Percentiles rank a stretch among this genome's conserved stretches.
Evolutionary conservation across 2,797 vertebrate genomes (phyloP).

Genomic region (Graptemys geographica): DNA sequence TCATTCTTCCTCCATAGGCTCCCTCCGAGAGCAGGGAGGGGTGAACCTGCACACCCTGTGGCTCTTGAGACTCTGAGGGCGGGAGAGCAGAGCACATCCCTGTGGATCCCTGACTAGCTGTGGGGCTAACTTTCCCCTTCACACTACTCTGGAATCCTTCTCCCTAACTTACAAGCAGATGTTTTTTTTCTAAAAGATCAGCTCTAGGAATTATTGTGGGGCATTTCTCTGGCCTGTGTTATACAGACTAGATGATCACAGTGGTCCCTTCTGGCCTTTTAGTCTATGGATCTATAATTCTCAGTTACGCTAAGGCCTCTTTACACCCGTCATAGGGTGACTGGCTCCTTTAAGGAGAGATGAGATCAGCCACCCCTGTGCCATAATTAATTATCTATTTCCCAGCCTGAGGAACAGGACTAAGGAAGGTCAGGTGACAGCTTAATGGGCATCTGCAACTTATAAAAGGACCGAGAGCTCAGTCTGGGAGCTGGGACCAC

Average conservation of each 20-base stretch:
- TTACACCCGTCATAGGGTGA: background rate
- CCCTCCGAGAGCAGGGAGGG: background rate
- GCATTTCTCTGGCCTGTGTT: background rate
- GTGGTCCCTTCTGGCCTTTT: background rate
- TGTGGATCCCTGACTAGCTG: background rate
- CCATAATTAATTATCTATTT: background rate
- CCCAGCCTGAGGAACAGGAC: background rate
- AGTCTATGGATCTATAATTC: background rate
- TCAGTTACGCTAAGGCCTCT: background rate
- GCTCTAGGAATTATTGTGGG: background rate
- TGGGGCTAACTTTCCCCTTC: background rate
- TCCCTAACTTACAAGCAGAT: background rate
- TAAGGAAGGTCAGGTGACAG: background rate
- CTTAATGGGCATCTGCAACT: background rate
- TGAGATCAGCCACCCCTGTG: background rate
- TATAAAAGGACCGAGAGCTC: background rate
- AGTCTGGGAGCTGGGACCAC: background rate
- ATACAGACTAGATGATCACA: background rate
- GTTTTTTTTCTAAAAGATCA: background rate
- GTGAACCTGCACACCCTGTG: background rate
- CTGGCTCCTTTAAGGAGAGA: background rate
- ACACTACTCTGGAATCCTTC: background rate
- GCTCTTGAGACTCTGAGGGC: background rate
- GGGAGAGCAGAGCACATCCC: background rate
- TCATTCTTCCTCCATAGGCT: background rate